Percentiles rank a stretch among this genome's conserved stretches.
These are phyloP conservation scores for Linepithema humile DNA, from an alignment of 1,140 invertebrate genomes.

Conservation along the genomic window DNA sequence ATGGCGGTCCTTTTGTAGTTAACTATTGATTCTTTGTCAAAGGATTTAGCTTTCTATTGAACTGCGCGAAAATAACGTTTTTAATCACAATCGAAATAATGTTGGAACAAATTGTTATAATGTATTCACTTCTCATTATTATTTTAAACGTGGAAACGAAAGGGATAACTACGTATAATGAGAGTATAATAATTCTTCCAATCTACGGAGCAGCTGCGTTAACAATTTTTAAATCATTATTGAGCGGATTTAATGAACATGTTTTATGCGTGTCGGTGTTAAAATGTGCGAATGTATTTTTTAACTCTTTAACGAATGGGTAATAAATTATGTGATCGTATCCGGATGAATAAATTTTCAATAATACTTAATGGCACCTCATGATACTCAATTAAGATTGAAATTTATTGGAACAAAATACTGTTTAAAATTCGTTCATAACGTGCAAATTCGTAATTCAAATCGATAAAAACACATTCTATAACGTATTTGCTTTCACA, in stretches of 20 bases:
- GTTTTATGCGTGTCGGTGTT: conserved; percentile 2
- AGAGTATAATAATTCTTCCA: not conserved
- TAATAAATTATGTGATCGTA: conserved; percentile 11
- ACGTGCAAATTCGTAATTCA: not conserved
- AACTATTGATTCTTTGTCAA: not conserved
- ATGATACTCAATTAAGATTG: not conserved
- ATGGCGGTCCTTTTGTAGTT: conserved; percentile 29
- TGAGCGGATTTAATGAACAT: not conserved
- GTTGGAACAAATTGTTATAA: not conserved
- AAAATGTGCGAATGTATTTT: conserved; percentile 19
- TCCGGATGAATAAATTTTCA: conserved; percentile 18
- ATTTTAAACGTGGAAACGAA: conserved; percentile 10
- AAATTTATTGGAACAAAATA: conserved; percentile 28
- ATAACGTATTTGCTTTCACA: conserved; percentile 1
- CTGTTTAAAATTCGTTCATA: not conserved
- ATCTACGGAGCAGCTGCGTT: not conserved
- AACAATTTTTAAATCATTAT: conserved; percentile 35
- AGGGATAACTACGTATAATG: not conserved
- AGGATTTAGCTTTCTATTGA: not conserved
- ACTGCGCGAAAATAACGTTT: not conserved
- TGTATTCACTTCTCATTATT: conserved; percentile 6
- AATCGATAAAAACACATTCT: not conserved
- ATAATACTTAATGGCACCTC: conserved; percentile 25
- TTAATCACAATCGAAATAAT: conserved; percentile 22
- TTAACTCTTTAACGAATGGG: conserved; percentile 6